Evolutionary conservation across 2,113 vertebrate species (phyloP), one percentile per base, ranked within the genome.

Genomic region (Amblyornis subalaris): DNA sequence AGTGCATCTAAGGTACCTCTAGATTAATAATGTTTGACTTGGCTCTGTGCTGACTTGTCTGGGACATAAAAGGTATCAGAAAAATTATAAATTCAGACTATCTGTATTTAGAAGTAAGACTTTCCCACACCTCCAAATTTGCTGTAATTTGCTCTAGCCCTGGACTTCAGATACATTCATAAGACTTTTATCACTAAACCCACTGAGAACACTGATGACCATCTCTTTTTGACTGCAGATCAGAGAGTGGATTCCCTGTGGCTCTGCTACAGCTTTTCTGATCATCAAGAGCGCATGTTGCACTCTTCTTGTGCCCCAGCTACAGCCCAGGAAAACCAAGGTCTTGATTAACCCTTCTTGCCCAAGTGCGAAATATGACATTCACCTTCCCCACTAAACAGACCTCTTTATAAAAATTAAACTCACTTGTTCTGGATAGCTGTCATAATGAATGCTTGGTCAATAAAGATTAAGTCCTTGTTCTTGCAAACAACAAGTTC

Each of bases 341-440:
- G 66, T 69, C 42, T 77, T 94, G 44, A 65, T 22, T 58, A 85
- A 88, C 45, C 14, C 36, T 90, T 82, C 54, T 91, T 21, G 48
- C 21, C 53, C 54, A 92, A 47, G 29, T 29, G 42, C 54, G 85
- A 74, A 91, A 79, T 62, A 61, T 12, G 31, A 61, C 48, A 91
- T 83, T 83, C 31, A 76, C 35, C 22, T 88, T 73, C 44, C 87
- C 55, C 87, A 75, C 55, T 87, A 70, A 85, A 69, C 25, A 85
- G 70, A 93, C 19, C 16, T 93, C 84, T 69, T 90, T 19, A 91
- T 17, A 70, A 91, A 94, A 89, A 75, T 75, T 67, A 78, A 92
- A 93, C 77, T 94, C 91, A 71, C 69, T 92, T 82, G 54, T 54
- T 89, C 66, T 85, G 0, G 3, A 78, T 44, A 92, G 89, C 42